Evolutionary conservation across 2,113 vertebrate species (phyloP).

Genomic region (Xiphias gladius): DNA sequence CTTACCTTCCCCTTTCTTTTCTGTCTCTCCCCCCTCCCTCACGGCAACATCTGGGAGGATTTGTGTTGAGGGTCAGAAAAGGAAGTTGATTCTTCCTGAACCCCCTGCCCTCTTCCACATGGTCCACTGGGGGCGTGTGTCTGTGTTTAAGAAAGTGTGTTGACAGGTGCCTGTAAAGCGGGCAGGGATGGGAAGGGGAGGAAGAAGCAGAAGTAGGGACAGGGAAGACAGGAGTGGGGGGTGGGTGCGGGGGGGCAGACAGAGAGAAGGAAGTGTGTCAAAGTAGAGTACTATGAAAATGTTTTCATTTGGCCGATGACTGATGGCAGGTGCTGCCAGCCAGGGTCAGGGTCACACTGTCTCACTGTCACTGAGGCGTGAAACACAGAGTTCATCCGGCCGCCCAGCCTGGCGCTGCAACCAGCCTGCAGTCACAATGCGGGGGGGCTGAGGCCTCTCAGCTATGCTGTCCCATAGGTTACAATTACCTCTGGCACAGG

Average conservation of each 20-base stretch:
- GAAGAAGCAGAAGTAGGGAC: conserved; percentile 46
- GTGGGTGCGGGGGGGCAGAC: conserved; percentile 10
- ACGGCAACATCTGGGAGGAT: conserved; percentile 47
- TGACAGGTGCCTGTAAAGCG: conserved; percentile 82
- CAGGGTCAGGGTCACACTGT: conserved; percentile 72
- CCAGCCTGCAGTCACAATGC: conserved; percentile 42
- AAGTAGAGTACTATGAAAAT: conserved; percentile 78
- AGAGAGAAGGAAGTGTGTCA: conserved; percentile 34
- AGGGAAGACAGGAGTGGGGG: conserved; percentile 39
- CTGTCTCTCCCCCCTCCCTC: neutral
- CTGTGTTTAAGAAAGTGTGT: conserved; percentile 65
- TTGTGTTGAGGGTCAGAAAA: conserved; percentile 71
- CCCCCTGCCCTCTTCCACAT: conserved; percentile 64
- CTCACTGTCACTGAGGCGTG: conserved; percentile 71
- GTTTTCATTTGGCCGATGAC: conserved; percentile 82
- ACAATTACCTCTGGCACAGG: conserved; percentile 51
- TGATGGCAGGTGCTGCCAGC: conserved; percentile 82
- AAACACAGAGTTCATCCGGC: conserved; percentile 68
- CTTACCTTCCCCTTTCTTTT: conserved; percentile 19
- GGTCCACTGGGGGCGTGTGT: conserved; percentile 50
- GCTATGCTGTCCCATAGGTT: conserved; percentile 17
- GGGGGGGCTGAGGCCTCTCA: conserved; percentile 14
- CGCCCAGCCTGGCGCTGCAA: neutral
- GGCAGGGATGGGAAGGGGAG: conserved; percentile 63
- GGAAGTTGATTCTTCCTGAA: conserved; percentile 73